Conservation (phyloP, 2,797 vertebrate species). For the Enteromius anoplus region DNA sequence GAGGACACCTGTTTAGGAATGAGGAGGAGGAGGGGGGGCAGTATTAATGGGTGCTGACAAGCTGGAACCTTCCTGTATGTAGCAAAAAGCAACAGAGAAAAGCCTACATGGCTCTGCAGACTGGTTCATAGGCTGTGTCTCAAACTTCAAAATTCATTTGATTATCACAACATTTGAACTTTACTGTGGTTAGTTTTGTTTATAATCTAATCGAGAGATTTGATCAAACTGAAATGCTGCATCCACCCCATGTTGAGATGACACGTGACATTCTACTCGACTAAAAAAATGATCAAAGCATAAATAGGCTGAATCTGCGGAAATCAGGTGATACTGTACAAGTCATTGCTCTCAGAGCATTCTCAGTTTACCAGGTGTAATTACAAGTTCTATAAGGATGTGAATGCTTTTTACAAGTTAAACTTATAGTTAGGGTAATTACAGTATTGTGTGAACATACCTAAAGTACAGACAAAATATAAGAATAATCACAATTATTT, state of each 20-base stretch:
- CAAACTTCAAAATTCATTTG: background rate
- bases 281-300: background rate
- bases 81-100: background rate
- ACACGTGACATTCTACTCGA: background rate
- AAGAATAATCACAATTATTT: background rate
- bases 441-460: too few species aligned
- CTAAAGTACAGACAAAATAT: background rate
- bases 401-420: too few species aligned
- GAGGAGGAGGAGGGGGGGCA: background rate
- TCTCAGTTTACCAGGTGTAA: too few species aligned
- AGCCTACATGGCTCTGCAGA: background rate
- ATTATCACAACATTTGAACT: background rate
- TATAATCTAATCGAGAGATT: background rate
- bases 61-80: constrained; percentile 16
- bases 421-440: too few species aligned
- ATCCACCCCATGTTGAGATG: too few species aligned
- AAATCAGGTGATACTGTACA: too few species aligned
- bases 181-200: background rate
- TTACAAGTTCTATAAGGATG: too few species aligned
- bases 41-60: constrained; percentile 37
- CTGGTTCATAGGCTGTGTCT: background rate
- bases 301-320: too few species aligned
- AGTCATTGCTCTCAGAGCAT: too few species aligned
- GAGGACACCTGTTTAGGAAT: constrained; percentile 54
- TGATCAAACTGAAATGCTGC: background rate